These are phyloP conservation scores for Lumbricus terrestris DNA, from an alignment of 2,888 invertebrate species.

Conservation along the genomic window DNA sequence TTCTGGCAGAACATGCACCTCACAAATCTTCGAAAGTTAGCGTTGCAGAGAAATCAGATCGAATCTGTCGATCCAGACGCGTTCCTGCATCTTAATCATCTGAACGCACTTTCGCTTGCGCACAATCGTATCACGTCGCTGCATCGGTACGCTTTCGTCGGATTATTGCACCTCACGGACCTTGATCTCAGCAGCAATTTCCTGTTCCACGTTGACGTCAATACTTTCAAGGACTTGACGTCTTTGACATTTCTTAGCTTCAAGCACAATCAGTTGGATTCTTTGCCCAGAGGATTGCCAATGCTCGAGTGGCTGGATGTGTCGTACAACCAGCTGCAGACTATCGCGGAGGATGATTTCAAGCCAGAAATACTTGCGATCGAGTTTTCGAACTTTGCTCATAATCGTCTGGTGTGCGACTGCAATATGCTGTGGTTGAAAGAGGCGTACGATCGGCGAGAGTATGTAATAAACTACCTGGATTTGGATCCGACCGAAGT, in stretches of 20 bases:
- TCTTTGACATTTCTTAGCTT: constrained; percentile 29
- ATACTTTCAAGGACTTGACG: constrained; percentile 23
- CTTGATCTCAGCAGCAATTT: constrained; percentile 32
- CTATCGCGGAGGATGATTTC: constrained; percentile 25
- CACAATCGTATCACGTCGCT: constrained; percentile 21
- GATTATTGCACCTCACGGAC: constrained; percentile 20
- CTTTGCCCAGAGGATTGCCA: constrained; percentile 29
- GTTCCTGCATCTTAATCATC: constrained; percentile 14
- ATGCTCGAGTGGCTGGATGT: constrained; percentile 35
- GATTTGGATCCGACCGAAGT: constrained; percentile 37
- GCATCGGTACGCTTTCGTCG: constrained; percentile 15
- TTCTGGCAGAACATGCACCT: constrained; percentile 10
- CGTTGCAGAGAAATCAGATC: constrained; percentile 27
- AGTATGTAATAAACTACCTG: constrained; percentile 41
- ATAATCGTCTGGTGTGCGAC: constrained; percentile 36
- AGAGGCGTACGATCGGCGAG: constrained; percentile 40
- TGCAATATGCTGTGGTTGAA: constrained; percentile 37
- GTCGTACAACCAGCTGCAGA: constrained; percentile 30
- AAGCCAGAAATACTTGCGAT: constrained; percentile 31
- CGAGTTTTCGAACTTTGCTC: constrained; percentile 32
- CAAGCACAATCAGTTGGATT: constrained; percentile 26
- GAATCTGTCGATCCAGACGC: not conserved
- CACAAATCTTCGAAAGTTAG: constrained; percentile 21
- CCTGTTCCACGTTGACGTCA: constrained; percentile 12
- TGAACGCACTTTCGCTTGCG: constrained; percentile 27